These are phyloP conservation scores for Sycobia sp. DNA, from an alignment of 1,140 invertebrate species.

Conservation along the genomic window DNA sequence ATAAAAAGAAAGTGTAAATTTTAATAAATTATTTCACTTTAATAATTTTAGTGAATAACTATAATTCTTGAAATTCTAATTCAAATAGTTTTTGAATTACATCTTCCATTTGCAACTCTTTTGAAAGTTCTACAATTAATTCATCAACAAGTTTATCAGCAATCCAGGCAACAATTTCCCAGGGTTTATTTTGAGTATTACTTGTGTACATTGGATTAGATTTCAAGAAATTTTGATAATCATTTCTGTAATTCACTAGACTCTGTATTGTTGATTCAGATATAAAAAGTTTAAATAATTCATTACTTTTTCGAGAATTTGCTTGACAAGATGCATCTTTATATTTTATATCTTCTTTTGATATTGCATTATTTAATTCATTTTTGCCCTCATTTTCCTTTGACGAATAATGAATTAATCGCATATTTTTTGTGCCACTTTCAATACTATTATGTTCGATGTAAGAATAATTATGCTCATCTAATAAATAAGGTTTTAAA, in stretches of 20 bases:
- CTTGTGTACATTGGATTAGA: conserved; percentile 54
- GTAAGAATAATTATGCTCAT: conserved; percentile 11
- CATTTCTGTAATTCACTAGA: conserved; percentile 46
- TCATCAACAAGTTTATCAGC: conserved; percentile 57
- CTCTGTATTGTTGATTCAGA: conserved; percentile 36
- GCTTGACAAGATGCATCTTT: conserved; percentile 47
- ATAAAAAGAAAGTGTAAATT: neutral
- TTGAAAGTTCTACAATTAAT: conserved; percentile 50
- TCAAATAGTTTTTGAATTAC: conserved; percentile 55
- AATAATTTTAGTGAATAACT: conserved; percentile 16
- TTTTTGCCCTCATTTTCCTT: conserved; percentile 33
- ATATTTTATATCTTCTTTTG: conserved; percentile 12
- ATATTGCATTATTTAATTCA: neutral
- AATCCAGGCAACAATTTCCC: conserved; percentile 57
- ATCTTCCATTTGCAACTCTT: conserved; percentile 55
- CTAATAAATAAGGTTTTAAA: conserved; percentile 2
- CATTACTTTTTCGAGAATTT: conserved; percentile 20
- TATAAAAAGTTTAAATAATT: conserved; percentile 31
- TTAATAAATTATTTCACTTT: too few species aligned
- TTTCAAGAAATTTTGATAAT: conserved; percentile 42
- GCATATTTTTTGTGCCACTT: conserved; percentile 43
- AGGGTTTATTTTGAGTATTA: conserved; percentile 55
- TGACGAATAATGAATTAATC: conserved; percentile 42
- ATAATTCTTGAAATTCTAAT: conserved; percentile 56
- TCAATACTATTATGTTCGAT: conserved; percentile 18